These are phyloP conservation scores for Actinemys pallida DNA, from an alignment of 2,113 vertebrate species.

Conservation along the genomic window DNA sequence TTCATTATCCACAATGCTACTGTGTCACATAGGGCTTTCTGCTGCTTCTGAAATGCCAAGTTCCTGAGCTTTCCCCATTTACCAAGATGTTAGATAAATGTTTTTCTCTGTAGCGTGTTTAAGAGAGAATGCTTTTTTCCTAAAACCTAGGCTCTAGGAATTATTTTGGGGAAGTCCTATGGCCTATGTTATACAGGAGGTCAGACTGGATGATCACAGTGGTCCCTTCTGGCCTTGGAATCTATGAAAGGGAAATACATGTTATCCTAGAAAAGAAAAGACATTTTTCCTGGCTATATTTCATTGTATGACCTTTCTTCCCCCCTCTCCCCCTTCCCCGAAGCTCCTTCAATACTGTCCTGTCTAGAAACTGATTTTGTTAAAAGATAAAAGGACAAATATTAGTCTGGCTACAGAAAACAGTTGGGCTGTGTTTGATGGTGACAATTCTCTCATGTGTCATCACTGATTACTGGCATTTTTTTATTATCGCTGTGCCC, in stretches of 20 bases:
- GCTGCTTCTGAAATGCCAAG: background rate
- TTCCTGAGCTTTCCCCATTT: background rate
- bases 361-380: background rate
- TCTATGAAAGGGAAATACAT: background rate
- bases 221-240: background rate
- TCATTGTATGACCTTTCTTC: background rate
- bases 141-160: background rate
- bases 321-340: too few species aligned
- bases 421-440: background rate
- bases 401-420: background rate
- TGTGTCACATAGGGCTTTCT: background rate
- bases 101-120: background rate
- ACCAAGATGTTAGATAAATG: background rate
- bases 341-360: background rate
- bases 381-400: background rate
- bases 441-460: background rate
- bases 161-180: background rate
- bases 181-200: background rate
- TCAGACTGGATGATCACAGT: background rate
- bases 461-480: background rate
- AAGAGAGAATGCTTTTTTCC: background rate
- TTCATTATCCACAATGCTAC: background rate
- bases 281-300: background rate
- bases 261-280: background rate
- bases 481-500: background rate